A percentile compares a stretch with the other conserved stretches of the same genome.
Evolutionary conservation across 2,888 invertebrate species (phyloP).

Genomic region (Epinotia brunnichana): DNA sequence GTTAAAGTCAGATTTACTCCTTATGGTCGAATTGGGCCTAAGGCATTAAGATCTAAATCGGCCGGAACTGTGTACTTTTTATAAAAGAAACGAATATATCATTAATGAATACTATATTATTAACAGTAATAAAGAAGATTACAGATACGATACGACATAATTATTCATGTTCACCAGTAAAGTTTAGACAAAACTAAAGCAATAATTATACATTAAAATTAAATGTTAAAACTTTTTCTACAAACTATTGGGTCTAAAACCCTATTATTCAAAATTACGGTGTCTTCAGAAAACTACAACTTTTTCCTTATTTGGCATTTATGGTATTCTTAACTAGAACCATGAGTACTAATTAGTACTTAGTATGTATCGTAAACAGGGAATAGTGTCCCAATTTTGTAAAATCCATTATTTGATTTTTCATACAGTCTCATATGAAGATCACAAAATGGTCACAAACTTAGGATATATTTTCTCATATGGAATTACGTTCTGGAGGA

Average conservation of each 20-base stretch:
- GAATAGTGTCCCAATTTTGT: neutral
- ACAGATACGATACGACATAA: constrained; percentile 40
- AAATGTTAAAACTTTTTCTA: constrained; percentile 39
- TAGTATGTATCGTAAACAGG: neutral
- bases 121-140: constrained; percentile 42
- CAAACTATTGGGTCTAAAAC: constrained; percentile 29
- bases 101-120: constrained; percentile 40
- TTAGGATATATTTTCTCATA: neutral
- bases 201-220: constrained; percentile 31
- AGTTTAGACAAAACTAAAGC: constrained; percentile 40
- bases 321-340: neutral
- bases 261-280: constrained; percentile 17
- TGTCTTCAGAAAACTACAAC: neutral
- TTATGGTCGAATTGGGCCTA: too few species aligned
- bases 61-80: neutral
- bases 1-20: too few species aligned
- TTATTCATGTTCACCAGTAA: constrained; percentile 39
- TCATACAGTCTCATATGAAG: constrained; percentile 10
- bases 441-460: neutral
- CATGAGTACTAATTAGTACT: neutral
- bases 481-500: neutral
- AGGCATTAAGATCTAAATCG: too few species aligned
- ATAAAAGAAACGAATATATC: neutral
- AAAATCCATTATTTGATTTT: neutral
- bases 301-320: neutral